Conservation (phyloP, 2,888 invertebrate species). For the Lasius platythorax region DNA sequence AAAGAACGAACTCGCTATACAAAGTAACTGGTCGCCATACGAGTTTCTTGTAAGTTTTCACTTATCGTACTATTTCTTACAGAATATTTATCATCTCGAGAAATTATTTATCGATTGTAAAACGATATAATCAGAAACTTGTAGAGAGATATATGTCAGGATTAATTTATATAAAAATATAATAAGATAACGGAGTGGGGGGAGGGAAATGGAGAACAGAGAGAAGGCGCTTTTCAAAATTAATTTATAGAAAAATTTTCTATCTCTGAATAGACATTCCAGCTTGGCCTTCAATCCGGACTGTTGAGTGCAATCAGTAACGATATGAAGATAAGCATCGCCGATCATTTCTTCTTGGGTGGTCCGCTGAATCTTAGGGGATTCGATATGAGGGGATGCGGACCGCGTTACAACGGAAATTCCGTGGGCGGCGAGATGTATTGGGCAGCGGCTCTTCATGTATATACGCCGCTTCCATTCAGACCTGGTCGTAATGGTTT, state of each 20-base stretch:
- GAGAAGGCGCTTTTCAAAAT: too few relatives aligned
- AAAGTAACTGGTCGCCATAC: slow-evolving; percentile 90
- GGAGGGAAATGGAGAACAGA: not conserved
- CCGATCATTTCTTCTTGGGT: slow-evolving; percentile 94
- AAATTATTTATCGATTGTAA: not conserved
- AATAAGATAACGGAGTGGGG: not conserved
- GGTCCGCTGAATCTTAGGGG: slow-evolving; percentile 96
- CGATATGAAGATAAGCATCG: slow-evolving; percentile 88
- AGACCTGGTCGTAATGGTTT: slow-evolving; percentile 92
- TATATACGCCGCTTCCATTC: slow-evolving; percentile 97
- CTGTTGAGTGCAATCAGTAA: slow-evolving; percentile 89
- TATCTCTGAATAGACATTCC: slow-evolving; percentile 88
- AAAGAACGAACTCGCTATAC: slow-evolving; percentile 92
- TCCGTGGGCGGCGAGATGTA: slow-evolving; percentile 92
- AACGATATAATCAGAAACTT: not conserved
- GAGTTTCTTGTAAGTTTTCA: slow-evolving; percentile 87
- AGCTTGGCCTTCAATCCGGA: slow-evolving; percentile 90
- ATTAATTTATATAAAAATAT: not conserved
- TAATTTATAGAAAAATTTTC: not conserved
- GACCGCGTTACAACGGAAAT: slow-evolving; percentile 93
- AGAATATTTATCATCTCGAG: not conserved
- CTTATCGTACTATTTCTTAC: slow-evolving; percentile 17
- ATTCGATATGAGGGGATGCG: slow-evolving; percentile 95
- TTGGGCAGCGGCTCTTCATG: slow-evolving; percentile 95
- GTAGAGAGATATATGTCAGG: not conserved